phyloP scores from a whole-genome alignment of 2,113 vertebrate species.

The Anarhynchus alexandrinus region DNA sequence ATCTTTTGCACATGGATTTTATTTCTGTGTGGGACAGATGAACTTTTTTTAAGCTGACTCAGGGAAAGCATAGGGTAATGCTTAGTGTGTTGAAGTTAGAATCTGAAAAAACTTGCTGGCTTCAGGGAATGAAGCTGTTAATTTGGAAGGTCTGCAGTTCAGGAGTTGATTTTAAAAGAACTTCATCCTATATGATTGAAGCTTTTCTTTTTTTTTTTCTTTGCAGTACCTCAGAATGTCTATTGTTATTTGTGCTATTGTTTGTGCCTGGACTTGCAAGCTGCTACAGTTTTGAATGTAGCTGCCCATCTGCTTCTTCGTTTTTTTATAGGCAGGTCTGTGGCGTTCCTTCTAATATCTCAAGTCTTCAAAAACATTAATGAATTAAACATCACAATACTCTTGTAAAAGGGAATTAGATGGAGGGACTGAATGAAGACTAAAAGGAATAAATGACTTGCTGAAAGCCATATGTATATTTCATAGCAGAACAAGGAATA shows the following conservation, averaged over 20 bases:
- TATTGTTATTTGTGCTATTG: constrained; percentile 11
- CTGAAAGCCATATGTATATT: constrained; percentile 28
- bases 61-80: background rate
- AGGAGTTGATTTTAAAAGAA: background rate
- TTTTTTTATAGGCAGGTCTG: constrained; percentile 49
- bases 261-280: constrained; percentile 27
- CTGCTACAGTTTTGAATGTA: constrained; percentile 24
- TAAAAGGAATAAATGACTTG: constrained; percentile 26
- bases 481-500: background rate
- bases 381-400: constrained; percentile 61
- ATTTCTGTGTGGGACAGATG: background rate
- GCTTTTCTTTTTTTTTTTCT: background rate
- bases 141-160: background rate
- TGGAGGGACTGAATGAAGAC: constrained; percentile 12
- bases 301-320: constrained; percentile 38
- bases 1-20: background rate
- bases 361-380: constrained; percentile 43
- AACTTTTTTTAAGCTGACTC: background rate
- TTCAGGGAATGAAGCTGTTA: background rate
- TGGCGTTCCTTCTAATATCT: constrained; percentile 27
- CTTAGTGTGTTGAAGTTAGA: background rate
- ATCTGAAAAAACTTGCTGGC: background rate
- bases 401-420: constrained; percentile 17
- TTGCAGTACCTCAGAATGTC: background rate
- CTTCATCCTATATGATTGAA: background rate